These are phyloP conservation scores for Dasyprocta punctata DNA, from an alignment of 2,113 vertebrate species.

Conservation along the genomic window DNA sequence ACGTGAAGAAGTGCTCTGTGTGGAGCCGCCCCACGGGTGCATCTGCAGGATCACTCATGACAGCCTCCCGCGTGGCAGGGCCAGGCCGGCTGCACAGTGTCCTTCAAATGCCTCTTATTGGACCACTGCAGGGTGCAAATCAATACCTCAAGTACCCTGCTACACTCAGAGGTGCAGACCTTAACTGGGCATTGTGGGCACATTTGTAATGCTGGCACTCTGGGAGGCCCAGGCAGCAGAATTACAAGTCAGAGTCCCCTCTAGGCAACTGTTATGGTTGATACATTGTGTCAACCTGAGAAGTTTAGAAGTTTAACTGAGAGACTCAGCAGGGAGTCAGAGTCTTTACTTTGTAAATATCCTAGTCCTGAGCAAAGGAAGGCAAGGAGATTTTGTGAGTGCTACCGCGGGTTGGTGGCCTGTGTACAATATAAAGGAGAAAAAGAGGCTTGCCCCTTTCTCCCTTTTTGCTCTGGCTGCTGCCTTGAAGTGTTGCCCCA, in stretches of 20 bases:
- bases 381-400: too few relatives aligned
- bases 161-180: background rate
- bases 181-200: background rate
- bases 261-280: too few relatives aligned
- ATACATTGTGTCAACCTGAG: too few relatives aligned
- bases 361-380: too few relatives aligned
- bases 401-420: too few relatives aligned
- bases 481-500: too few relatives aligned
- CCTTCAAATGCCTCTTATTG: background rate
- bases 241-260: background rate
- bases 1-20: background rate
- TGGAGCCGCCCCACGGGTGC: background rate
- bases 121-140: fast-evolving
- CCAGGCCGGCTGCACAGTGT: background rate
- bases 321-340: too few relatives aligned
- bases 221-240: background rate
- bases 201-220: background rate
- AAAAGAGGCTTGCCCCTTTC: too few relatives aligned
- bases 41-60: background rate
- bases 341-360: too few relatives aligned
- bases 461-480: too few relatives aligned
- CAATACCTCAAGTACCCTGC: background rate
- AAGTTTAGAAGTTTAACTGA: too few relatives aligned
- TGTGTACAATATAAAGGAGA: too few relatives aligned
- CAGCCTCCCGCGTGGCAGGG: background rate